Percentiles rank a stretch among this genome's conserved stretches.
phyloP scores from a whole-genome alignment of 2,797 vertebrate species.

The Coccyzus lansbergi region DNA sequence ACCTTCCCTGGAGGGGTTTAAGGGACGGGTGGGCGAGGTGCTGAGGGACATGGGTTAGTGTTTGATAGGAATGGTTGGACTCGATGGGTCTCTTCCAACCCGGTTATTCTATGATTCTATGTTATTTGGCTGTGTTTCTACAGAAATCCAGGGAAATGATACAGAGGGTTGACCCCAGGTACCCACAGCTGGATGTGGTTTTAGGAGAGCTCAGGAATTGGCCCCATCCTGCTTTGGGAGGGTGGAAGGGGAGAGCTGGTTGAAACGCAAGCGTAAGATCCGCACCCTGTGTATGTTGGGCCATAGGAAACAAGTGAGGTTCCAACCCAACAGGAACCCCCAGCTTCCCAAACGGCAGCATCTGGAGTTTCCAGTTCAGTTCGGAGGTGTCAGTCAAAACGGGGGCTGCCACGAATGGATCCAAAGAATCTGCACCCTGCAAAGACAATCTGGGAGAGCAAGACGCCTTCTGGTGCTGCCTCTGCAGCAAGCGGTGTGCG shows the following conservation, averaged over 20 bases:
- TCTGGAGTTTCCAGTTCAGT: not conserved
- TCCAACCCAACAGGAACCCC: not conserved
- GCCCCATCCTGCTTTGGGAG: not conserved
- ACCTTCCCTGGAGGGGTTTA: too few species aligned
- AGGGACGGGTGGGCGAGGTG: too few species aligned
- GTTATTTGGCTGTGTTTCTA: not conserved
- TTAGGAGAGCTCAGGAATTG: not conserved
- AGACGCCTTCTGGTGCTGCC: constrained; percentile 22
- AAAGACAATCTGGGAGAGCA: constrained; percentile 25
- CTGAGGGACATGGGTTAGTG: too few species aligned
- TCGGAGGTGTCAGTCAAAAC: constrained; percentile 19
- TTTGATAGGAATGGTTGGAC: too few species aligned
- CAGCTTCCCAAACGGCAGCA: not conserved
- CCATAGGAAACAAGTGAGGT: accelerated
- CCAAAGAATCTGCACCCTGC: not conserved
- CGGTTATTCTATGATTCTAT: too few species aligned
- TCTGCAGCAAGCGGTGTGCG: not conserved
- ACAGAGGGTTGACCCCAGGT: not conserved
- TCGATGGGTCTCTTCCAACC: too few species aligned
- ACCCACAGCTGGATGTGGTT: not conserved
- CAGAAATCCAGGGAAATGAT: not conserved
- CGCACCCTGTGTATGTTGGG: accelerated
- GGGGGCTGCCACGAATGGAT: not conserved
- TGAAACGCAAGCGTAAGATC: not conserved
- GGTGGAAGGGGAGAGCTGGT: not conserved